Conservation (phyloP, 64 coral and sea anemone species). For the Cladopsammia gracilis region DNA sequence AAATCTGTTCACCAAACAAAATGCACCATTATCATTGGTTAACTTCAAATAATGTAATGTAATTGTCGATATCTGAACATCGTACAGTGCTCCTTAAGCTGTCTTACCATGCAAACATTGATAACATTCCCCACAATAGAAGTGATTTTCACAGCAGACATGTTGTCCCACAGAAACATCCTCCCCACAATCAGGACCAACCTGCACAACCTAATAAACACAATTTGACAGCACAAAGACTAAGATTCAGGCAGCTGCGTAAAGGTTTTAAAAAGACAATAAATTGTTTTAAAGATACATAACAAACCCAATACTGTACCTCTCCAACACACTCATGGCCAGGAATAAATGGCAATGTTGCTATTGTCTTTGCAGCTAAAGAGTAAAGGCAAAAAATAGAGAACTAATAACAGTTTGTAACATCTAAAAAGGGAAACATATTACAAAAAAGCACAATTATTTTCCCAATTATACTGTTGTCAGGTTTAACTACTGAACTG, state of each 20-base stretch:
- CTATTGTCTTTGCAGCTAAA: slow-evolving; percentile 69
- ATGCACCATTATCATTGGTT: background rate
- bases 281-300: background rate
- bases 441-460: background rate
- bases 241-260: background rate
- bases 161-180: slow-evolving; percentile 61
- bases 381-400: slow-evolving; percentile 7
- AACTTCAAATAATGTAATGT: background rate
- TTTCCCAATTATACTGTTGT: background rate
- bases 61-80: no score
- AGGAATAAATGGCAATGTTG: slow-evolving; percentile 83
- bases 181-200: slow-evolving; percentile 69
- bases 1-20: slow-evolving; percentile 26
- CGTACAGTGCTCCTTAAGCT: no score
- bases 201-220: slow-evolving; percentile 48
- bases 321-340: slow-evolving; percentile 84
- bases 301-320: background rate
- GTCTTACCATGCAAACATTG: slow-evolving; percentile 77
- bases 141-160: slow-evolving; percentile 87
- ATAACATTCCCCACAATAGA: slow-evolving; percentile 82
- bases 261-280: background rate
- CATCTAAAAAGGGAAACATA: background rate
- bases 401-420: no score
- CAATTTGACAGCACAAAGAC: background rate
- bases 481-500: no score